Percentiles rank a stretch among this genome's conserved stretches.
Conservation (phyloP, 2,888 invertebrate genomes). For the Eulithis testata region DNA sequence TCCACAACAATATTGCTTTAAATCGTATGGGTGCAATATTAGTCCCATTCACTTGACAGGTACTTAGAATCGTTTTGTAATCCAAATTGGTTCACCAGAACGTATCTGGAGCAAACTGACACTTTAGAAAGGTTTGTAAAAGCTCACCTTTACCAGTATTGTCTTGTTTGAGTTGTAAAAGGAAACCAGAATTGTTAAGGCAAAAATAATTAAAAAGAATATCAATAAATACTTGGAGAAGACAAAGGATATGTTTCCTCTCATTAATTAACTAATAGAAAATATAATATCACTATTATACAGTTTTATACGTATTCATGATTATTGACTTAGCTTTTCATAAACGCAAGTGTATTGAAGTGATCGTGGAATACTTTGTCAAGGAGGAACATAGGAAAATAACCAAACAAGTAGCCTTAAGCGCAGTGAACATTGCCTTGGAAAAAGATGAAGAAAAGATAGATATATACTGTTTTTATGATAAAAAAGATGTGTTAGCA, state of each 20-base stretch:
- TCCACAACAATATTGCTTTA: slow-evolving; percentile 21
- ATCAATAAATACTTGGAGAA: not conserved
- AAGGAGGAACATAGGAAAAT: too few relatives aligned
- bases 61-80: slow-evolving; percentile 37
- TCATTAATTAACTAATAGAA: not conserved
- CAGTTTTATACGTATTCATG: too few relatives aligned
- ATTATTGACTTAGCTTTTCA: too few relatives aligned
- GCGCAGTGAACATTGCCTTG: too few relatives aligned
- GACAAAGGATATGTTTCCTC: slow-evolving; percentile 3
- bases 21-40: slow-evolving; percentile 38
- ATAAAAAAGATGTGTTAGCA: slow-evolving; percentile 1
- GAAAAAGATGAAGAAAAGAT: too few relatives aligned
- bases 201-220: not conserved
- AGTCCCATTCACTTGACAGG: slow-evolving; percentile 37
- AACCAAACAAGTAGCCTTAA: too few relatives aligned
- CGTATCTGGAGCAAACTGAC: slow-evolving; percentile 33
- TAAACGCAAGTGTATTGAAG: too few relatives aligned
- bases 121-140: slow-evolving; percentile 33
- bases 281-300: not conserved
- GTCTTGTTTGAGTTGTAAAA: slow-evolving; percentile 17
- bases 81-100: slow-evolving; percentile 34
- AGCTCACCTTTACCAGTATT: slow-evolving; percentile 17
- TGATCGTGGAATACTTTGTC: too few relatives aligned
- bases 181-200: slow-evolving; percentile 6
- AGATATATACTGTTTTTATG: too few relatives aligned